Evolutionary conservation across 2,797 vertebrate genomes (phyloP).

Genomic region (Argentina silus): DNA sequence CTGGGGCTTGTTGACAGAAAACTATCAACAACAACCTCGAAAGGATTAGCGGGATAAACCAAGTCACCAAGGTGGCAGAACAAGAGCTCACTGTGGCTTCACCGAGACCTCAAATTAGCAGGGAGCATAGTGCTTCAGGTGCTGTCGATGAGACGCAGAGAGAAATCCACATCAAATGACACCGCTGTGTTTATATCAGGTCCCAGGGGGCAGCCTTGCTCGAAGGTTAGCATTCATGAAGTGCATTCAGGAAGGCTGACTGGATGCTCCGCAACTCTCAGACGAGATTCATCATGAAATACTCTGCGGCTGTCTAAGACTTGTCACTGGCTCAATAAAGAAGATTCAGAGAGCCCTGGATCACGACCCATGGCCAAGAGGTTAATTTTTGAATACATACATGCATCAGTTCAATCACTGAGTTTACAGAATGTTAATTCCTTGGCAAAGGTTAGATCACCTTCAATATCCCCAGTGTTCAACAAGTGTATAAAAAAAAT

Average conservation of each 20-base stretch:
- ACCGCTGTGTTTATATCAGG: neutral
- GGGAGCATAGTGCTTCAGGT: slow-evolving; percentile 4
- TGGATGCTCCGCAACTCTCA: slow-evolving; percentile 6
- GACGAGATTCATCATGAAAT: slow-evolving; percentile 19
- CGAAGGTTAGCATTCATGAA: slow-evolving; percentile 18
- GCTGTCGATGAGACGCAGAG: neutral
- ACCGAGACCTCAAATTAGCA: neutral
- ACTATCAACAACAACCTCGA: slow-evolving; percentile 7
- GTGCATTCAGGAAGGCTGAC: neutral
- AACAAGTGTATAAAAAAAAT: neutral
- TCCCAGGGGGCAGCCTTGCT: slow-evolving; percentile 4
- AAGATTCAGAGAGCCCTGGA: neutral
- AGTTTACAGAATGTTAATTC: neutral
- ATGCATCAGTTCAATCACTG: neutral
- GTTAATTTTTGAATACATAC: neutral
- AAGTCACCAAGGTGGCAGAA: neutral
- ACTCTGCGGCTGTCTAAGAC: slow-evolving; percentile 7
- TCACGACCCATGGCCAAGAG: neutral
- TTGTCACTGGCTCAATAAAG: slow-evolving; percentile 1
- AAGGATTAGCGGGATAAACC: neutral
- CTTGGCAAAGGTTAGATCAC: neutral
- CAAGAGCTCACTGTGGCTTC: slow-evolving; percentile 11
- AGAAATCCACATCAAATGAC: slow-evolving; percentile 13
- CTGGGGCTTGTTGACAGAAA: neutral
- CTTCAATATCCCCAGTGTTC: neutral